Conservation (phyloP, 2,888 invertebrate genomes). For the Melieria omissa region DNA sequence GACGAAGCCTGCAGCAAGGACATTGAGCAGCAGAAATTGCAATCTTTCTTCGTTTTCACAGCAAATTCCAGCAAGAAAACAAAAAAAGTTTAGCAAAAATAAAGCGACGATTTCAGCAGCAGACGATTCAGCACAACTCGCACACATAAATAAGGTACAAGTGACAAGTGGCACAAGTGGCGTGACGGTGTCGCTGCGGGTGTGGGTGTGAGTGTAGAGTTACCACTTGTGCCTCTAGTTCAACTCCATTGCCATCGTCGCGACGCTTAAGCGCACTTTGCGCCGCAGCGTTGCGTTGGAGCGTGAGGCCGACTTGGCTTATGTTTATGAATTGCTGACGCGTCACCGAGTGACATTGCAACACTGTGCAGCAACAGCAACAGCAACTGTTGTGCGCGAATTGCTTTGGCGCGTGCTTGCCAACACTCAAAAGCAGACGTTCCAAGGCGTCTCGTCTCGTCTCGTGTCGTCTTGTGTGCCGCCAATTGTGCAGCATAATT, state of each 20-base stretch:
- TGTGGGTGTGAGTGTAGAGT: not conserved
- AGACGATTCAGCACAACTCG: not conserved
- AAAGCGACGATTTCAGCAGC: not conserved
- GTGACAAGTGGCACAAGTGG: not conserved
- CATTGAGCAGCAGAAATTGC: slow-evolving; percentile 48
- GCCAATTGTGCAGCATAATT: slow-evolving; percentile 39
- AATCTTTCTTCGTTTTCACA: slow-evolving; percentile 47
- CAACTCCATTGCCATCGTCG: not conserved
- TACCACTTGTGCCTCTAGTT: not conserved
- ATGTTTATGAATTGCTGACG: slow-evolving; percentile 60
- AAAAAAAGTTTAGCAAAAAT: not conserved
- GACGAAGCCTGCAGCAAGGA: too few species aligned
- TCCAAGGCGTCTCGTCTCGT: not conserved
- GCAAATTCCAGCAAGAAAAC: too few species aligned
- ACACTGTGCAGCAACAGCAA: slow-evolving; percentile 16
- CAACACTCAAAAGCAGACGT: not conserved
- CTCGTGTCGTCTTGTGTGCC: slow-evolving; percentile 7
- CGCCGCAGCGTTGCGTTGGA: too few species aligned
- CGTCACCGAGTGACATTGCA: slow-evolving; percentile 45
- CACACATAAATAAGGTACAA: not conserved
- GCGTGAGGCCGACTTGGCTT: slow-evolving; percentile 40
- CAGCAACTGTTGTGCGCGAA: slow-evolving; percentile 30
- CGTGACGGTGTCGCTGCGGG: slow-evolving; percentile 9
- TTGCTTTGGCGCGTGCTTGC: slow-evolving; percentile 44
- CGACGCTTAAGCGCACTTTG: too few species aligned